Evolutionary conservation across 2,888 invertebrate genomes (phyloP).

Genomic region (Resseliella maxima): DNA sequence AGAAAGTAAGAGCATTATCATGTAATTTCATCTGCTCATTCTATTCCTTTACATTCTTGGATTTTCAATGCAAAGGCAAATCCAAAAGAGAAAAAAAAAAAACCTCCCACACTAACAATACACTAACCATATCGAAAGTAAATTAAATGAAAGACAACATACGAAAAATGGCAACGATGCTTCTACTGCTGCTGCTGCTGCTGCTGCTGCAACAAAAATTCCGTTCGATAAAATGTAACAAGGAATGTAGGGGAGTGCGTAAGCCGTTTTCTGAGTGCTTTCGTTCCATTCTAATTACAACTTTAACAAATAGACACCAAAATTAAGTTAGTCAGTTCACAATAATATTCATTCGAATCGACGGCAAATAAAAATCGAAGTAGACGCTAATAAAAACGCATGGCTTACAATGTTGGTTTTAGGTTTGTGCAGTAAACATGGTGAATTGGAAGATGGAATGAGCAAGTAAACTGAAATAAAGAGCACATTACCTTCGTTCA

Average conservation of each 20-base stretch:
- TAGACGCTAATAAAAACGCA: constrained; percentile 33
- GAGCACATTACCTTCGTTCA: background rate
- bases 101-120: too few relatives aligned
- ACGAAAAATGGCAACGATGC: background rate
- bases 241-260: background rate
- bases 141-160: background rate
- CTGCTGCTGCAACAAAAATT: background rate
- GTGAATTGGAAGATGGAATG: background rate
- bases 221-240: background rate
- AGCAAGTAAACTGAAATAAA: background rate
- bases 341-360: constrained; percentile 45
- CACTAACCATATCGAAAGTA: constrained; percentile 19
- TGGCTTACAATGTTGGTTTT: constrained; percentile 20
- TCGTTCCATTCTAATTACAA: constrained; percentile 49
- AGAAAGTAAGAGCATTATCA: constrained; percentile 43
- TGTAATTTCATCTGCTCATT: constrained; percentile 17
- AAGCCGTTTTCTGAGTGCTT: constrained; percentile 51
- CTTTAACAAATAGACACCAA: constrained; percentile 40
- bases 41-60: background rate
- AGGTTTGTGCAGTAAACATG: background rate
- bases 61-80: constrained; percentile 8
- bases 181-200: too few relatives aligned
- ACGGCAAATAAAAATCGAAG: constrained; percentile 50
- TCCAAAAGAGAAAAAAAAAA: background rate
- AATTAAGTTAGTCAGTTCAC: constrained; percentile 51